Evolutionary conservation across 2,888 invertebrate species (phyloP).

Genomic region (Esperia sulphurella): DNA sequence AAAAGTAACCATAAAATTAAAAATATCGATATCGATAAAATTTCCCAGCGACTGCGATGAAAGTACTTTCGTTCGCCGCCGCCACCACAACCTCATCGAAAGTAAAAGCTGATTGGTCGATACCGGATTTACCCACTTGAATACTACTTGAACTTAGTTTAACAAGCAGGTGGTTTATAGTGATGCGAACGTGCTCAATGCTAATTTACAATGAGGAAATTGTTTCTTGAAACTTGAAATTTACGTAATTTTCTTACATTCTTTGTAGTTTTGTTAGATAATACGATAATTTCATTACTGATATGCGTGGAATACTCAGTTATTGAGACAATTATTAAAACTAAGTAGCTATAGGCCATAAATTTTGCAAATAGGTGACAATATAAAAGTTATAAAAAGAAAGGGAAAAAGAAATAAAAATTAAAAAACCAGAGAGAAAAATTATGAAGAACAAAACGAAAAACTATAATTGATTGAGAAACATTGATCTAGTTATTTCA

Average conservation of each 20-base stretch:
- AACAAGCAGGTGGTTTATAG: not conserved
- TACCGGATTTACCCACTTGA: conserved; percentile 44
- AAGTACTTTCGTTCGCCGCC: conserved; percentile 60
- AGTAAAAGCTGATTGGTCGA: conserved; percentile 68
- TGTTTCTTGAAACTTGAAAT: not conserved
- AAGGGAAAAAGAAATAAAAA: too few relatives aligned
- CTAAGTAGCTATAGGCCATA: too few relatives aligned
- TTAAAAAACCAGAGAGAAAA: too few relatives aligned
- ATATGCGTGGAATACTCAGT: too few relatives aligned
- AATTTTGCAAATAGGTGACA: too few relatives aligned
- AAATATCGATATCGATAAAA: conserved; percentile 31
- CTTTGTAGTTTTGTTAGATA: not conserved
- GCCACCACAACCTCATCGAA: conserved; percentile 48
- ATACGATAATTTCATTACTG: too few relatives aligned
- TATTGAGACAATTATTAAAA: too few relatives aligned
- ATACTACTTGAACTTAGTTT: not conserved
- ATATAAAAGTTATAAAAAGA: too few relatives aligned
- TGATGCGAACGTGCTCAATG: not conserved
- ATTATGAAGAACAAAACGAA: too few relatives aligned
- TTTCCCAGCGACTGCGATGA: conserved; percentile 17
- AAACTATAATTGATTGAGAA: too few relatives aligned
- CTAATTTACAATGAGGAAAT: not conserved
- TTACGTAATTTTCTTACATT: not conserved
- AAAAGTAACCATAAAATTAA: not conserved
- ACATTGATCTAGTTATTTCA: too few relatives aligned